phyloP scores from a whole-genome alignment of 2,797 vertebrate species.

The Bucorvus abyssinicus region DNA sequence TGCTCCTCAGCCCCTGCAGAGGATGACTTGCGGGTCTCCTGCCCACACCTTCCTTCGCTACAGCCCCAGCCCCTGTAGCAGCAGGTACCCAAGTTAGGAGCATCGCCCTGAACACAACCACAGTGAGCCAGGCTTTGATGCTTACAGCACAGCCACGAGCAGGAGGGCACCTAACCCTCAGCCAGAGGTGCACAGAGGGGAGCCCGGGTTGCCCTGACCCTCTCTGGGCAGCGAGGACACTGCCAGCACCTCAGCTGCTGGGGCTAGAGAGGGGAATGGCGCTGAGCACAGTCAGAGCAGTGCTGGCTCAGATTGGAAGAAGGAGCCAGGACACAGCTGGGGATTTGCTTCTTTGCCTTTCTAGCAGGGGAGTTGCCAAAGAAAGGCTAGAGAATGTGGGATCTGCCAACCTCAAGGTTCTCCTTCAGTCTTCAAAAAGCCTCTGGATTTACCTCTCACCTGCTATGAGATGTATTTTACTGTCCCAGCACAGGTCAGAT shows the following conservation, averaged over 20 bases:
- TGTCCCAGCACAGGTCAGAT: background rate
- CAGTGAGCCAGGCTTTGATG: background rate
- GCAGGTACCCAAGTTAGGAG: background rate
- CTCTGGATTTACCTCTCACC: background rate
- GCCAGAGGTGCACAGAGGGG: rapidly evolving
- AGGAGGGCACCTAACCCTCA: background rate
- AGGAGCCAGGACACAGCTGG: background rate
- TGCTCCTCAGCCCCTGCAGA: background rate
- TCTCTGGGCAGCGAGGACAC: rapidly evolving
- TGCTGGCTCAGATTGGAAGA: rapidly evolving
- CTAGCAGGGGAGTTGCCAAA: background rate
- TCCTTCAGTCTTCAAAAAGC: background rate
- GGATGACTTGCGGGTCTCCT: background rate
- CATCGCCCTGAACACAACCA: rapidly evolving
- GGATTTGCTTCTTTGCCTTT: background rate
- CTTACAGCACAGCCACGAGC: background rate
- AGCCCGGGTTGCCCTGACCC: background rate
- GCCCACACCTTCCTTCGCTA: background rate
- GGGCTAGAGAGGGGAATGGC: background rate
- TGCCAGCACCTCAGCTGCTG: rapidly evolving
- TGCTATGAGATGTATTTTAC: background rate
- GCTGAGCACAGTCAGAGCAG: rapidly evolving
- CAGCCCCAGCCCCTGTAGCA: rapidly evolving
- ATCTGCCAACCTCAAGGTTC: no score
- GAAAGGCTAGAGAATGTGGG: background rate